Evolutionary conservation across 2,888 invertebrate genomes (phyloP).

Genomic region (Oxytorus armatus): DNA sequence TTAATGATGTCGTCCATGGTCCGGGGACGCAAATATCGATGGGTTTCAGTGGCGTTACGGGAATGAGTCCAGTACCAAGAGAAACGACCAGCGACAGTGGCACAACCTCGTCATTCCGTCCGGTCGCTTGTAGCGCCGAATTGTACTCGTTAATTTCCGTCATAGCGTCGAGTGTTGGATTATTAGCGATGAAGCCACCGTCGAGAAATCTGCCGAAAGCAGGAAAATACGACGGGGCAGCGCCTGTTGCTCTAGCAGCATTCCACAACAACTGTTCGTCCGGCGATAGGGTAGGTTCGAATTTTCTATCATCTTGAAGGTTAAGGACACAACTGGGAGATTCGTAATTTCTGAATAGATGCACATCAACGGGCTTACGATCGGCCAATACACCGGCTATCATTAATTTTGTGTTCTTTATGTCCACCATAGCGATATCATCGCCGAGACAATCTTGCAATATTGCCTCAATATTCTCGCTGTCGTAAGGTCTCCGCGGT

Average conservation of each 20-base stretch:
- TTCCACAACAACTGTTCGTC: conserved; percentile 94
- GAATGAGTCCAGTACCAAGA: conserved; percentile 91
- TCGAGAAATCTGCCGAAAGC: conserved; percentile 92
- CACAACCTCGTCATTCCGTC: conserved; percentile 87
- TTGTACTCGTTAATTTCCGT: conserved; percentile 97
- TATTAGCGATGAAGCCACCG: conserved; percentile 98
- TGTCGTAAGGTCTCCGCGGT: conserved; percentile 96
- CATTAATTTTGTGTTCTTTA: conserved; percentile 93
- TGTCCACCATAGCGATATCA: conserved; percentile 94
- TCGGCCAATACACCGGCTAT: conserved; percentile 96
- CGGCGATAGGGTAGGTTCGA: conserved; percentile 87
- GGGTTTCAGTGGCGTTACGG: conserved; percentile 89
- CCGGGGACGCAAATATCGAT: conserved; percentile 95
- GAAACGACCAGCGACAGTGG: conserved; percentile 91
- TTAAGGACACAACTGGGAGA: conserved; percentile 90
- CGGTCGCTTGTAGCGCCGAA: conserved; percentile 90
- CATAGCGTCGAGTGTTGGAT: conserved; percentile 97
- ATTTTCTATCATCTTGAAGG: conserved; percentile 85
- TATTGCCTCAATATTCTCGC: conserved; percentile 93
- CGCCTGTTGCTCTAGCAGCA: conserved; percentile 97
- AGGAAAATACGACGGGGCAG: conserved; percentile 98
- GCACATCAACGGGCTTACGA: conserved; percentile 96
- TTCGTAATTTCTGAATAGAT: conserved; percentile 94
- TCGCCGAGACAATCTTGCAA: conserved; percentile 94
- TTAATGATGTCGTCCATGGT: conserved; percentile 92